These are phyloP conservation scores for Trochalopteron elliotii DNA, from an alignment of 2,113 vertebrate genomes.

Conservation along the genomic window DNA sequence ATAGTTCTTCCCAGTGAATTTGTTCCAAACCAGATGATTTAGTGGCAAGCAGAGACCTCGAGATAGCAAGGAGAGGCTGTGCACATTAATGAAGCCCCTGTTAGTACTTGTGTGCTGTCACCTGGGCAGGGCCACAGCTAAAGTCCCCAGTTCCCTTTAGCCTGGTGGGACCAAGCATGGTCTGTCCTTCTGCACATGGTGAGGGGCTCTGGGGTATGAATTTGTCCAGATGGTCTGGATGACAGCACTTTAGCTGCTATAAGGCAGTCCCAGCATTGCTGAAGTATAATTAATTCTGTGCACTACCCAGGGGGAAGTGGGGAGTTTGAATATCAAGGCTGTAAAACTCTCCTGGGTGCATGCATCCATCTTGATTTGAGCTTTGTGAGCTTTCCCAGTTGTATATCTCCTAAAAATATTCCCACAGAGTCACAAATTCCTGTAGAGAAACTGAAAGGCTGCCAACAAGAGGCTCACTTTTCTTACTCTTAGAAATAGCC, in stretches of 20 bases:
- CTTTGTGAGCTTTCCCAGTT: slow-evolving; percentile 8
- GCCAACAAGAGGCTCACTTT: background rate
- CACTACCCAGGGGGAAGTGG: background rate
- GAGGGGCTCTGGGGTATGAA: background rate
- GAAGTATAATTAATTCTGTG: background rate
- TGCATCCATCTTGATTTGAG: slow-evolving; percentile 3
- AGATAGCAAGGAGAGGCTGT: background rate
- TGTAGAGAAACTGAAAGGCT: background rate
- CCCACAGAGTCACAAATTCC: slow-evolving; percentile 37
- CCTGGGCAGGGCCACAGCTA: background rate
- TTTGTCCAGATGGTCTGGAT: background rate
- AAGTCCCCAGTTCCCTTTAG: background rate
- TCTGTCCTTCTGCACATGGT: background rate
- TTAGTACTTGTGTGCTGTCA: background rate
- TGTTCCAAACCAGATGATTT: slow-evolving; percentile 49
- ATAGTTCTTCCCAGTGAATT: slow-evolving; percentile 49
- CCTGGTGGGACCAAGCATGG: rapidly evolving
- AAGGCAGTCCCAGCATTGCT: background rate
- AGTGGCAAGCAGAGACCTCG: background rate
- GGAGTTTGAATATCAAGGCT: background rate
- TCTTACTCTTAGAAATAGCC: slow-evolving; percentile 22
- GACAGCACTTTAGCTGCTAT: background rate
- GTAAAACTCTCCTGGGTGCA: background rate
- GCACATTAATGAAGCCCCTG: slow-evolving; percentile 8
- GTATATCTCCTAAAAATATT: slow-evolving; percentile 30